Percentiles rank a stretch among this genome's conserved stretches.
These are phyloP conservation scores for Amia ocellicauda DNA, from an alignment of 2,113 vertebrate genomes.

Conservation along the genomic window DNA sequence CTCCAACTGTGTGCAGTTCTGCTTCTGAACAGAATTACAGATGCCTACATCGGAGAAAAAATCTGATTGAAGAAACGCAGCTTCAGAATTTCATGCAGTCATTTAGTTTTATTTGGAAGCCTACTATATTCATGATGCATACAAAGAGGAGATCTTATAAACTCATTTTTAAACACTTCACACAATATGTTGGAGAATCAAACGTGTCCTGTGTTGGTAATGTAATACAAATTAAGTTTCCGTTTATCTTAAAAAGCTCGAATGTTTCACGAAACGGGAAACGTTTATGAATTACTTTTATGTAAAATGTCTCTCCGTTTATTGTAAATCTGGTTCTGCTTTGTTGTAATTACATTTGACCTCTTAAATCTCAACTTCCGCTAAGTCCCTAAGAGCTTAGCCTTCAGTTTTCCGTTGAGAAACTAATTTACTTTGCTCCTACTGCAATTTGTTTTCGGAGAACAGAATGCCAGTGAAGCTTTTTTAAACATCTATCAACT, in stretches of 20 bases:
- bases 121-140: too few relatives aligned
- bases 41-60: too few relatives aligned
- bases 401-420: slow-evolving; percentile 22
- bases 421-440: slow-evolving; percentile 46
- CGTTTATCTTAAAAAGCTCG: not conserved
- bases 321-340: slow-evolving; percentile 14
- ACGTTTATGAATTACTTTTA: slow-evolving; percentile 27
- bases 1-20: not conserved
- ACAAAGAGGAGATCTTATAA: not conserved
- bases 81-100: too few relatives aligned
- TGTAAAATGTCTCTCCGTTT: slow-evolving; percentile 17
- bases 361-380: slow-evolving; percentile 48
- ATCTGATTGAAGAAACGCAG: too few relatives aligned
- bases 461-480: slow-evolving; percentile 28
- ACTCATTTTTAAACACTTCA: not conserved
- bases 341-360: slow-evolving; percentile 58
- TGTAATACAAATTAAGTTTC: not conserved
- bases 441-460: slow-evolving; percentile 33
- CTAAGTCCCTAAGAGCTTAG: slow-evolving; percentile 38
- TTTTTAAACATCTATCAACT: slow-evolving; percentile 40
- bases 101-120: too few relatives aligned
- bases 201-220: not conserved
- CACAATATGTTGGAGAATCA: too few relatives aligned
- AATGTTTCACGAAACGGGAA: slow-evolving; percentile 1
- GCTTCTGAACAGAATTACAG: too few relatives aligned